Base-by-base conservation (phyloP, 2,797 vertebrate genomes). In the Diceros bicornis region DNA sequence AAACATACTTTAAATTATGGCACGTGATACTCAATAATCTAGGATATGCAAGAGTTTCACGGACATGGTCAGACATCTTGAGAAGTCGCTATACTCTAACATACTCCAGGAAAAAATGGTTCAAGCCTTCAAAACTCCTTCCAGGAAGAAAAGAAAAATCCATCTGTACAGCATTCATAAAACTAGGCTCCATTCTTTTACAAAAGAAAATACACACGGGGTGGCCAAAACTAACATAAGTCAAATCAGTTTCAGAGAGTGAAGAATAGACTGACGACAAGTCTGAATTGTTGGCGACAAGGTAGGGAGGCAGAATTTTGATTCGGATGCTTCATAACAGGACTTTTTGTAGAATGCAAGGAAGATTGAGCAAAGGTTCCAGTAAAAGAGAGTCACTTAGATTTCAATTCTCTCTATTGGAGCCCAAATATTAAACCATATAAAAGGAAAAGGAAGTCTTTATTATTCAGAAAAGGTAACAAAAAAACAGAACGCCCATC, bases 121-220 rank as follows among this genome's bases (percentile, higher is more conserved):
- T 77, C 3, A 89, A 91, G 20, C 3, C 75, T 88, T 77, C 66
- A 92, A 75, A 95, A 61, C 41, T 66, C 27, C 17, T 96, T 81
- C 61, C 50, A 57, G 52, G 14, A 91, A 94, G n/a, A 11, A 25
- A 34, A 75, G 20, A 61, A 87, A 88, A 79, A 37, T 47, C 17
- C 4, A 95, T 52, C 8, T 25, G 92, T 41, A 59, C 4, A 69
- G 37, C 64, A 29, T 66, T 91, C 85, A 64, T 66, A 74, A 79
- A 71, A 86, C 18, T 14, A 88, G 47, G 21, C 29, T 85, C 27
- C n/a, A 8, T 79, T 79, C 13, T 91, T 69, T 61, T 72, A 71
- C 4, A 52, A 32, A 85, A 91, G 21, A 94, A 88, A 92, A 89
- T 41, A 84, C 16, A 20, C 17, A 71, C 1, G 2, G 14, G 9